phyloP scores from a whole-genome alignment of 1,140 invertebrate genomes.

The Euglossa dilemma region DNA sequence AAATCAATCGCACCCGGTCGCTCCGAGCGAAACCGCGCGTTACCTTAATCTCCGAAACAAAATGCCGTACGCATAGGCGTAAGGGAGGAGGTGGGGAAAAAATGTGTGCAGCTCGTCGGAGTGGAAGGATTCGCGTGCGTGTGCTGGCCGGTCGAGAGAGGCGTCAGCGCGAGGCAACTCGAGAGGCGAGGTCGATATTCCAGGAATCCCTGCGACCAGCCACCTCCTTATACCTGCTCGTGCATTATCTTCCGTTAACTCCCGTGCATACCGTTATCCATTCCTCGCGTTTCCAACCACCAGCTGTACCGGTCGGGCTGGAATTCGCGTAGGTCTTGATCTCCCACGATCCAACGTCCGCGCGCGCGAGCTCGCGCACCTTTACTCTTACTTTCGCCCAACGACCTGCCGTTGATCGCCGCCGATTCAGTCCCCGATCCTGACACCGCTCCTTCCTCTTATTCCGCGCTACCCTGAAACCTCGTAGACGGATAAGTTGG shows the following conservation, averaged over 20 bases:
- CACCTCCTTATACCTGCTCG: constrained; percentile 37
- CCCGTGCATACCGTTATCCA: constrained; percentile 67
- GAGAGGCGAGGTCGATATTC: constrained; percentile 46
- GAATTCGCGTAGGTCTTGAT: constrained; percentile 72
- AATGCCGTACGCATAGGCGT: neutral
- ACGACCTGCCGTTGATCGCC: constrained; percentile 55
- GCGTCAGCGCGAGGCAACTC: neutral
- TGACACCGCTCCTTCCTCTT: constrained; percentile 6
- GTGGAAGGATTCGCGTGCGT: neutral
- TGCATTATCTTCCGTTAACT: constrained; percentile 71
- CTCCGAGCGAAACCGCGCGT: too few relatives aligned
- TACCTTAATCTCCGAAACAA: neutral
- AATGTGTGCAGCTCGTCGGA: neutral
- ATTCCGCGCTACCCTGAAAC: too few relatives aligned
- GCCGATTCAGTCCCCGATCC: constrained; percentile 30
- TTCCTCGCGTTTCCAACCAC: constrained; percentile 48
- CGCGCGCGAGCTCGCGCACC: constrained; percentile 6
- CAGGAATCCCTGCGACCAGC: constrained; percentile 10
- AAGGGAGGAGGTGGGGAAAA: neutral
- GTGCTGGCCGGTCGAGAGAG: neutral
- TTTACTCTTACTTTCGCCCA: constrained; percentile 73
- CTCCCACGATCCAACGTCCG: constrained; percentile 69
- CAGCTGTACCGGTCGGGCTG: constrained; percentile 39
- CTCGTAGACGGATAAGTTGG: too few relatives aligned
- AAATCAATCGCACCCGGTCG: neutral